Base-by-base conservation (phyloP, 2,888 invertebrate species). In the Tachina fera region DNA sequence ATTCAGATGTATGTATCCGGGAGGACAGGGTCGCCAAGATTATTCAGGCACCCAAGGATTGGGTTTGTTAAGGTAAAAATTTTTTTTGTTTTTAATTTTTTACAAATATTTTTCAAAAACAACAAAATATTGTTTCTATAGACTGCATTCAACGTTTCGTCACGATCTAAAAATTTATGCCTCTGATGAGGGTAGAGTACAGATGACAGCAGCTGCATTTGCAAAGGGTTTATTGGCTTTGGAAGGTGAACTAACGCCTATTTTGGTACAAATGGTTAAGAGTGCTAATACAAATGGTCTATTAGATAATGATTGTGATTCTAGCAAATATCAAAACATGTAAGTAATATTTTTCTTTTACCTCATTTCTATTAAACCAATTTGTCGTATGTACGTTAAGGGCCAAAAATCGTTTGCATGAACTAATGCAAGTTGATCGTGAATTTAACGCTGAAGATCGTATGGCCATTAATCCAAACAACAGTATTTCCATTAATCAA, bases 151-250 rank as follows among this genome's bases (percentile, higher is more conserved):
- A 10, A 99, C 99, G 0, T 99, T 98, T 93, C 96, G 99, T 0
- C 99, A 99, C 93, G 99, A 99, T 93, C 94, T 99, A 84, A 99
- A 99, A 94, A 99, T 99, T 89, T 99, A 99, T 93, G 99, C 99
- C 0, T 99, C 99, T 0, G 99, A 99, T 92, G 99, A 99, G 92
- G 99, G 99, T 3, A 94, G 99, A 79, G 99, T 99, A 3, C 99
- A 99, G 93, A 99, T 99, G 99, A 99, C 99, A 0, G 99, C 99
- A 0, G 99, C 99, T 0, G 99, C 99, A 1, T 99, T 99, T 93
- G 98, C 99, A 3, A 99, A 99, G 94, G 99, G 99, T 0, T 94
- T 99, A 45, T 94, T 99, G 10, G 99, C 99, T 0, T 92, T 99
- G 71, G 99, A 99, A 93, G 99, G 99, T 0, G 99, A 99, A 93